Conservation (phyloP, 2,113 vertebrate species). For the Oreotrochilus melanogaster region DNA sequence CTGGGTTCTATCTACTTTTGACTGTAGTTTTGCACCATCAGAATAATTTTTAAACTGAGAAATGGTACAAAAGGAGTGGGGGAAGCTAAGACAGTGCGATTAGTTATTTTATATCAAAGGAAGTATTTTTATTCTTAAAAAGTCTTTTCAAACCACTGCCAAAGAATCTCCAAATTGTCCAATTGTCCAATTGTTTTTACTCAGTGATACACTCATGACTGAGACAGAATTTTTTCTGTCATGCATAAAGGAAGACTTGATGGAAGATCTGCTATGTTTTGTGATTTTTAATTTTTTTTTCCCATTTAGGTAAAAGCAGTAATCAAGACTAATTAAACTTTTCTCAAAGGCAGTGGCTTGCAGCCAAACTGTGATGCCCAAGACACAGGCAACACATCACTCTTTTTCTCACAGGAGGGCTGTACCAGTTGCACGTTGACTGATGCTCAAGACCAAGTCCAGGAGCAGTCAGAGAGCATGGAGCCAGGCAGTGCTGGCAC, state of each 20-base stretch:
- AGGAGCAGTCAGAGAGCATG: neutral
- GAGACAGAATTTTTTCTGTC: neutral
- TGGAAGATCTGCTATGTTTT: neutral
- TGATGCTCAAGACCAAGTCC: neutral
- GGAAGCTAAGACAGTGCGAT: neutral
- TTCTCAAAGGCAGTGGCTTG: neutral
- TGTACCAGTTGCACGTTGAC: neutral
- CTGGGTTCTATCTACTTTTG: neutral
- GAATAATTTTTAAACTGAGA: neutral
- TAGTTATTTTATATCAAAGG: neutral
- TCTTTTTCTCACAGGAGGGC: neutral
- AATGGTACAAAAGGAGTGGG: neutral
- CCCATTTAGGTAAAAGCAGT: neutral
- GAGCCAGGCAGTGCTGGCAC: rapidly evolving
- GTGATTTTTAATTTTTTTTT: neutral
- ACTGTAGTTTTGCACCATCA: neutral
- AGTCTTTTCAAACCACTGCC: neutral
- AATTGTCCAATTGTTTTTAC: neutral
- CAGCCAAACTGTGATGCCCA: neutral
- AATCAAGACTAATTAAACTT: neutral
- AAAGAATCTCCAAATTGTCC: neutral
- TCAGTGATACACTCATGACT: rapidly evolving
- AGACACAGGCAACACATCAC: rapidly evolving
- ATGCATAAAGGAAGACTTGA: neutral
- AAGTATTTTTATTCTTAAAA: neutral